Percentiles rank a stretch among this genome's conserved stretches.
Evolutionary conservation across 1,140 invertebrate species (phyloP).

Genomic region (Spodoptera frugiperda): DNA sequence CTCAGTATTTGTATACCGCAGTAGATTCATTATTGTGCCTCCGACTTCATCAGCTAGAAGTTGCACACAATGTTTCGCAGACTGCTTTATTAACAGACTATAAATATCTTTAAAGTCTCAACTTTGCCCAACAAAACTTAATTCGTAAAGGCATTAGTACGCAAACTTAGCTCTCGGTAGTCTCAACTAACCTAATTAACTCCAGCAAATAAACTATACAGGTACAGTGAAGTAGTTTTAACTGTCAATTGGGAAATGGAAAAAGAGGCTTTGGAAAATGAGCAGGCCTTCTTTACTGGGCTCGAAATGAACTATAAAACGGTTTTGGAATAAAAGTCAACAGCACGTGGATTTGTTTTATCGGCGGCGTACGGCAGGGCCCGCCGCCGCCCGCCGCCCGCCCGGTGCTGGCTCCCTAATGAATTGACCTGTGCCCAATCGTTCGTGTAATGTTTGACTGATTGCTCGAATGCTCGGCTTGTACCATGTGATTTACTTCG

Average conservation of each 20-base stretch:
- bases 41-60: not conserved
- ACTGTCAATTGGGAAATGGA: slow-evolving; percentile 13
- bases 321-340: slow-evolving; percentile 12
- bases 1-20: too few species aligned
- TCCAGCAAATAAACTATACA: slow-evolving; percentile 19
- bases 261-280: slow-evolving; percentile 1
- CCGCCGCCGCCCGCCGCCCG: too few species aligned
- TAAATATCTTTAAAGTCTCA: slow-evolving; percentile 2
- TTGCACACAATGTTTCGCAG: not conserved
- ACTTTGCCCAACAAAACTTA: slow-evolving; percentile 9
- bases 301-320: slow-evolving; percentile 9
- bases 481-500: slow-evolving; percentile 27
- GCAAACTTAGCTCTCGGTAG: slow-evolving; percentile 8
- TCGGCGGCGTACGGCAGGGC: slow-evolving; percentile 3
- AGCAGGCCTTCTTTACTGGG: not conserved
- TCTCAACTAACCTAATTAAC: slow-evolving; percentile 23
- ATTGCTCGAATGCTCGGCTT: slow-evolving; percentile 7
- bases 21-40: not conserved
- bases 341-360: slow-evolving; percentile 26
- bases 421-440: slow-evolving; percentile 42
- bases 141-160: slow-evolving; percentile 23
- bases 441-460: slow-evolving; percentile 40
- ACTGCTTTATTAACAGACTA: slow-evolving; percentile 12
- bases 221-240: not conserved
- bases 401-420: slow-evolving; percentile 35